Percentiles rank a stretch among this genome's conserved stretches.
Evolutionary conservation across 2,797 vertebrate genomes (phyloP).

Genomic region (Malacoctenus gilli): DNA sequence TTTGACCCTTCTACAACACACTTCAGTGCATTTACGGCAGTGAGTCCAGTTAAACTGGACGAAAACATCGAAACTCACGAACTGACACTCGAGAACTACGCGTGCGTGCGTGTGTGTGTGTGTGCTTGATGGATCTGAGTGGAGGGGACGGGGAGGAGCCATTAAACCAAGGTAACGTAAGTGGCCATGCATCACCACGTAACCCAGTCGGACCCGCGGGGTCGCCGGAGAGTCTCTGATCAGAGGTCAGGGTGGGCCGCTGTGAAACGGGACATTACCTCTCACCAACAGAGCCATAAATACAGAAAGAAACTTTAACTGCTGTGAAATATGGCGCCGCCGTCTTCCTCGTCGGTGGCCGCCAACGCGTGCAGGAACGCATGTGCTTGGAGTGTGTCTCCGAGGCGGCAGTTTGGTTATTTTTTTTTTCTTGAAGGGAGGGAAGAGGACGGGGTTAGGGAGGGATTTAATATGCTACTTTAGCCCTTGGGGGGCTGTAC

Average conservation of each 20-base stretch:
- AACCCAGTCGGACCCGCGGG: slow-evolving; percentile 36
- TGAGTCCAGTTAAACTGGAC: no score
- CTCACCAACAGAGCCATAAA: slow-evolving; percentile 70
- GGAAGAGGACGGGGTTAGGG: slow-evolving; percentile 61
- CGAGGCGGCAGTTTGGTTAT: slow-evolving; percentile 44
- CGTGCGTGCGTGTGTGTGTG: neutral
- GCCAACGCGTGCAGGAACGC: slow-evolving; percentile 8
- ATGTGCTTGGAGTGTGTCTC: slow-evolving; percentile 48
- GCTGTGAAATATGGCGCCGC: slow-evolving; percentile 76
- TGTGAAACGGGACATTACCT: slow-evolving; percentile 69
- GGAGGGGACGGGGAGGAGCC: slow-evolving; percentile 15
- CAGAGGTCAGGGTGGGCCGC: slow-evolving; percentile 61
- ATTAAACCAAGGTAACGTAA: slow-evolving; percentile 55
- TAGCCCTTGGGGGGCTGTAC: slow-evolving; percentile 69
- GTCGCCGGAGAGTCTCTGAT: slow-evolving; percentile 59
- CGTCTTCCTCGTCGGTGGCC: slow-evolving; percentile 36
- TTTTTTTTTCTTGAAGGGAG: slow-evolving; percentile 58
- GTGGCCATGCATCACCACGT: slow-evolving; percentile 45
- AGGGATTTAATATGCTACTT: slow-evolving; percentile 73
- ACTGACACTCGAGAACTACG: no score
- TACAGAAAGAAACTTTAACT: slow-evolving; percentile 67
- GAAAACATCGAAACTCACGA: no score
- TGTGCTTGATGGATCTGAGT: neutral
- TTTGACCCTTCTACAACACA: neutral
- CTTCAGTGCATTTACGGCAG: neutral